Evolutionary conservation across 1,140 invertebrate genomes (phyloP).

Genomic region (Tetranychus urticae): DNA sequence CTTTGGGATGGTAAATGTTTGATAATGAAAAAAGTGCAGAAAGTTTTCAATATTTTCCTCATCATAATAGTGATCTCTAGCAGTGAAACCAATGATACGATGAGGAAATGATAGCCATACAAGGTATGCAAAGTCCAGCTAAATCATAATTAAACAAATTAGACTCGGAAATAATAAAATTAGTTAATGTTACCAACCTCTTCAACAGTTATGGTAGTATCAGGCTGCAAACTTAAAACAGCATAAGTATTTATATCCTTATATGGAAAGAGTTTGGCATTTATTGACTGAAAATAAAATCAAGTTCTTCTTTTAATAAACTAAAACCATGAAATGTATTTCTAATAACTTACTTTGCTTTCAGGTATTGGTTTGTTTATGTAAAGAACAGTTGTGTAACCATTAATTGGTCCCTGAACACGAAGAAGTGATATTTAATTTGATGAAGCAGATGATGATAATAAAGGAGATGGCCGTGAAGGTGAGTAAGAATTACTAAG

Average conservation of each 20-base stretch:
- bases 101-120: slow-evolving; percentile 87
- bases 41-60: slow-evolving; percentile 23
- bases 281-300: background rate
- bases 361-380: background rate
- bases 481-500: background rate
- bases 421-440: no score
- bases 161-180: background rate
- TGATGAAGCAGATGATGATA: background rate
- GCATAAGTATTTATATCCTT: slow-evolving; percentile 53
- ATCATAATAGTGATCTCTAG: slow-evolving; percentile 82
- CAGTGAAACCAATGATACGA: slow-evolving; percentile 79
- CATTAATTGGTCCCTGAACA: background rate
- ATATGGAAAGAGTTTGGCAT: background rate
- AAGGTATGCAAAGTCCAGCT: slow-evolving; percentile 75
- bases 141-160: slow-evolving; percentile 3
- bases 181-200: slow-evolving; percentile 27
- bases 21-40: no score
- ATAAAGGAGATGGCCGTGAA: background rate
- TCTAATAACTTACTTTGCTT: no score
- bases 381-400: slow-evolving; percentile 1
- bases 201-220: slow-evolving; percentile 65
- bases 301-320: background rate
- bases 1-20: no score
- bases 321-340: no score
- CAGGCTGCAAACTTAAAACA: slow-evolving; percentile 77